Evolutionary conservation across 1,140 invertebrate species (phyloP).

Genomic region (Neodiprion lecontei): DNA sequence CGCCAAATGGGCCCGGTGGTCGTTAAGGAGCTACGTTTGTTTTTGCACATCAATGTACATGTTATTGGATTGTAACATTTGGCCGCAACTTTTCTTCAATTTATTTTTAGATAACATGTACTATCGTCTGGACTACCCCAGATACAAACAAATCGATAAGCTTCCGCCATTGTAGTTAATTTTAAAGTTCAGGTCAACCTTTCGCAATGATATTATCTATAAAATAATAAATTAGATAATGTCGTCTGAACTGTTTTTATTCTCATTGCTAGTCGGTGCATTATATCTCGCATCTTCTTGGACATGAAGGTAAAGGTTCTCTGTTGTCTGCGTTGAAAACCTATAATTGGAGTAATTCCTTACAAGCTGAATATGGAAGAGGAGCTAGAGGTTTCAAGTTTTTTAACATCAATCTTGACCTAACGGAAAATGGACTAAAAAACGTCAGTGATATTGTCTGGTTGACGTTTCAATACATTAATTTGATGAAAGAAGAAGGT

Average conservation of each 20-base stretch:
- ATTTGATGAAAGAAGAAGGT: conserved; percentile 78
- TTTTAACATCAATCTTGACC: conserved; percentile 87
- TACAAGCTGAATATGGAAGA: conserved; percentile 78
- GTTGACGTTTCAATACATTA: conserved; percentile 89
- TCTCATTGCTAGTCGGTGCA: conserved; percentile 78
- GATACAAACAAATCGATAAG: too few species aligned
- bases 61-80: too few species aligned
- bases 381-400: conserved; percentile 88
- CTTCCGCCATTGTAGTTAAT: too few species aligned
- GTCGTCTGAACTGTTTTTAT: too few species aligned
- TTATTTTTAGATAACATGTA: too few species aligned
- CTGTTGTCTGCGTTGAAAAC: conserved; percentile 87
- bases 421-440: conserved; percentile 89
- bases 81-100: too few species aligned
- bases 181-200: conserved; percentile 10
- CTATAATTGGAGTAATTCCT: conserved; percentile 88
- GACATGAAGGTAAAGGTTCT: conserved; percentile 95
- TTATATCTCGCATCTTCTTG: conserved; percentile 91
- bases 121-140: too few species aligned
- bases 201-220: neutral
- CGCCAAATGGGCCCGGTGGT: too few species aligned
- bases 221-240: neutral
- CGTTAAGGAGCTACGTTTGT: too few species aligned
- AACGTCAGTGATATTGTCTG: conserved; percentile 87
- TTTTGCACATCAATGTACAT: too few species aligned